Evolutionary conservation across 2,888 invertebrate species (phyloP), one percentile per base, ranked within the genome.

Genomic region (Caenorhabditis auriculariae): DNA sequence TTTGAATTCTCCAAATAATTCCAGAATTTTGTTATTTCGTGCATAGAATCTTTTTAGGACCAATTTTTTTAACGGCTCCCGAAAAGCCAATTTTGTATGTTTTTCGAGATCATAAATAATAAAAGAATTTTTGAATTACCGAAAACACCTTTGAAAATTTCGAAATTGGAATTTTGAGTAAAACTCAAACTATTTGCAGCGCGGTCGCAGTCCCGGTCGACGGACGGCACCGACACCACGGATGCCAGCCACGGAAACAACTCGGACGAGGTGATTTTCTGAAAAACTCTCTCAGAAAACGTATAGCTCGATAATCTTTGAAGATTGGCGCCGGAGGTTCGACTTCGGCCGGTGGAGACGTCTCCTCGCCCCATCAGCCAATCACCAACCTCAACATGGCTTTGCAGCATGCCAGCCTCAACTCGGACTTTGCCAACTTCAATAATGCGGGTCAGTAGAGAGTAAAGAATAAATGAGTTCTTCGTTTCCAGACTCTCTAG

Each of bases 311-410:
- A n/a, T n/a, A n/a, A n/a, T n/a, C n/a, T n/a, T n/a, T n/a, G n/a
- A n/a, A n/a, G n/a, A n/a, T n/a, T 17, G 54, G 39, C 4, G 29
- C 47, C 6, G 61, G 57, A 23, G 52, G 51, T 28, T 56, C 61
- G 21, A 55, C 60, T 2, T 54, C 61, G 21, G 43, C 55, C 39
- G n/a, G n/a, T n/a, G n/a, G n/a, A n/a, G n/a, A n/a, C n/a, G n/a
- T n/a, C n/a, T n/a, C n/a, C n/a, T n/a, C n/a, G n/a, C 54, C 46
- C 21, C 61, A 57, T 21, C n/a, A 23, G 5, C 56, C 57, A 15
- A 56, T 61, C 27, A 56, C 64, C 9, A 68, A 64, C 49, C 51
- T 68, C 21, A 68, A 61, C 38, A 61, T 56, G 53, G 67, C 67
- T 6, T 35, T 68, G 17, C 60, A 60, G 28, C 67, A 67, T 24